Evolutionary conservation across 2,888 invertebrate species (phyloP).

Genomic region (Leptinotarsa peninsularis): DNA sequence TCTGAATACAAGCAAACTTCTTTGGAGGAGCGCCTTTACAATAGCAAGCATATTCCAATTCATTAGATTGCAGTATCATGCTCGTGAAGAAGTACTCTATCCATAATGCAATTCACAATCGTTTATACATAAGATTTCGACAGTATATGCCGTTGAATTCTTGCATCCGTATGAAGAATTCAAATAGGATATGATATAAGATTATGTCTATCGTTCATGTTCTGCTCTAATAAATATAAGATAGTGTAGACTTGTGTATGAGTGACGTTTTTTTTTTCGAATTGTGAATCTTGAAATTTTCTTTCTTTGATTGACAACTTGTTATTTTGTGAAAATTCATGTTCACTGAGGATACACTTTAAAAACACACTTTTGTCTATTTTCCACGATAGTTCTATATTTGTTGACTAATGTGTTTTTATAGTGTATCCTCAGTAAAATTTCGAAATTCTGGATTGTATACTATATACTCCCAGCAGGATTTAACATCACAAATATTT

Average conservation of each 20-base stretch:
- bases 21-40: not conserved
- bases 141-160: not conserved
- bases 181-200: not conserved
- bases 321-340: no score
- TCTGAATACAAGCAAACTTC: not conserved
- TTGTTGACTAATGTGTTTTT: no score
- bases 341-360: no score
- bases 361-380: no score
- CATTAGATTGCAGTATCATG: not conserved
- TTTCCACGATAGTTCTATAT: no score
- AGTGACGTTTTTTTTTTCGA: not conserved
- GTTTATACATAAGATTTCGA: not conserved
- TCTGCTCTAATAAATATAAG: not conserved
- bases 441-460: no score
- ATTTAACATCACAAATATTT: no score
- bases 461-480: no score
- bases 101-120: conserved; percentile 2
- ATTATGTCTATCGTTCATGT: not conserved
- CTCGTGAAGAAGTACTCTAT: not conserved
- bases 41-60: not conserved
- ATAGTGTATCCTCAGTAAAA: no score
- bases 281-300: no score
- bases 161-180: not conserved
- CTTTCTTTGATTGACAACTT: no score
- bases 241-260: not conserved